Evolutionary conservation across 2,113 vertebrate species (phyloP), one percentile per base, ranked within the genome.

Genomic region (Callipepla californica): DNA sequence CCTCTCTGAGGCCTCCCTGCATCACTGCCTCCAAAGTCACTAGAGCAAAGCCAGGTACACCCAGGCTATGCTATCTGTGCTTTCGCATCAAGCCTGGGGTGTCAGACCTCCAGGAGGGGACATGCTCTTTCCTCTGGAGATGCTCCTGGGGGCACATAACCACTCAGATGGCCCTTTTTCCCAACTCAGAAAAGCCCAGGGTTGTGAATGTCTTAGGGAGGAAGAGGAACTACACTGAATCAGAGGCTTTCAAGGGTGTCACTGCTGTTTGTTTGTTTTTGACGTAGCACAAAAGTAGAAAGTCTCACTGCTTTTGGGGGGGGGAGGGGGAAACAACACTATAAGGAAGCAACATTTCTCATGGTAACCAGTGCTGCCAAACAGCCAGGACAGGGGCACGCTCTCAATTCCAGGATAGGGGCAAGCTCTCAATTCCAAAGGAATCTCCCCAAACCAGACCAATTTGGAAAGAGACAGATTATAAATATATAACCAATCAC

Each of bases 361-460:
- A 28, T 82, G 32, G 87, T 85, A 94, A 93, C 72, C 65, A 83
- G 70, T 59, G 45, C 72, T 95, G 79, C 59, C 89, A 59, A 94
- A 87, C 16, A 94, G 42, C 13, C 14, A 57, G 34, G 38, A 53
- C 13, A 73, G 36, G 63, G 4, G 20, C 85, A 80, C 42, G 23
- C 40, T 75, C 40, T 78, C 78, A 34, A 59, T 82, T 82, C 69
- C 23, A 80, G 36, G 36, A 53, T 15, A 73, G 36, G 63, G 4
- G 20, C 85, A 80, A 45, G 23, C 40, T 75, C 40, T 78, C 78
- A 34, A 59, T 82, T 82, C 69, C 23, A 80, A 73, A 87, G 8
- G 40, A 92, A 94, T 95, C 91, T 66, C 36, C 36, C 50, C 50
- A 85, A 85, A 80, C 76, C 26, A 47, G 55, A 44, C 36, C 51